Percentiles rank a stretch among this genome's conserved stretches.
These are phyloP conservation scores for Tenthredo notha DNA, from an alignment of 2,888 invertebrate species.

Conservation along the genomic window DNA sequence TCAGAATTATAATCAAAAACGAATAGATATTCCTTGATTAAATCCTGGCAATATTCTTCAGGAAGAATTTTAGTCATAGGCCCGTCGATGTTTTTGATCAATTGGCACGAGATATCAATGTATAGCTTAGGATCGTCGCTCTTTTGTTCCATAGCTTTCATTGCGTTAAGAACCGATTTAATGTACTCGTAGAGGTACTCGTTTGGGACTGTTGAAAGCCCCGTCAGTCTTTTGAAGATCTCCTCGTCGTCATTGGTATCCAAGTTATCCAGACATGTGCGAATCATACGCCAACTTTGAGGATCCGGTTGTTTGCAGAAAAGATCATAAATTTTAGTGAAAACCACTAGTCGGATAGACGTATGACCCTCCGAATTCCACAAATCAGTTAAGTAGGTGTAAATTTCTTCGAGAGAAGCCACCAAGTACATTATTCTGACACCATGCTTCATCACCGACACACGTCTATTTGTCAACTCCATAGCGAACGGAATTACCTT, in stretches of 20 bases:
- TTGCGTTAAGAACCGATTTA: conserved; percentile 53
- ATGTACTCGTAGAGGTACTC: conserved; percentile 62
- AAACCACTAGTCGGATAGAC: conserved; percentile 66
- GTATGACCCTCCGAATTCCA: conserved; percentile 64
- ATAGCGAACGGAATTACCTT: conserved; percentile 64
- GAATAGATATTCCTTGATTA: conserved; percentile 65
- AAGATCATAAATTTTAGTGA: conserved; percentile 53
- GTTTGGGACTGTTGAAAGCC: conserved; percentile 49
- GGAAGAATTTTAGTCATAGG: conserved; percentile 59
- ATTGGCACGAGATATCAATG: not conserved
- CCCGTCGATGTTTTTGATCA: conserved; percentile 42
- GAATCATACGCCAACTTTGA: conserved; percentile 63
- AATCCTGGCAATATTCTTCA: conserved; percentile 61
- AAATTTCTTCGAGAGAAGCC: conserved; percentile 57
- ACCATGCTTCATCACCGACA: conserved; percentile 71
- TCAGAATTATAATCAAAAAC: conserved; percentile 38
- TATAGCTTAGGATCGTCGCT: not conserved
- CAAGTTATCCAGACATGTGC: conserved; percentile 59
- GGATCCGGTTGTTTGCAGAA: conserved; percentile 61
- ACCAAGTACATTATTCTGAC: conserved; percentile 67
- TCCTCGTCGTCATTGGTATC: conserved; percentile 62
- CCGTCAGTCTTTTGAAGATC: conserved; percentile 44
- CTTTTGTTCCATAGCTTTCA: conserved; percentile 56
- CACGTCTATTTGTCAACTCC: conserved; percentile 61
- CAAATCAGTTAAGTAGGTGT: conserved; percentile 55